phyloP scores from a whole-genome alignment of 2,113 vertebrate genomes.

The Chaetodon auriga region DNA sequence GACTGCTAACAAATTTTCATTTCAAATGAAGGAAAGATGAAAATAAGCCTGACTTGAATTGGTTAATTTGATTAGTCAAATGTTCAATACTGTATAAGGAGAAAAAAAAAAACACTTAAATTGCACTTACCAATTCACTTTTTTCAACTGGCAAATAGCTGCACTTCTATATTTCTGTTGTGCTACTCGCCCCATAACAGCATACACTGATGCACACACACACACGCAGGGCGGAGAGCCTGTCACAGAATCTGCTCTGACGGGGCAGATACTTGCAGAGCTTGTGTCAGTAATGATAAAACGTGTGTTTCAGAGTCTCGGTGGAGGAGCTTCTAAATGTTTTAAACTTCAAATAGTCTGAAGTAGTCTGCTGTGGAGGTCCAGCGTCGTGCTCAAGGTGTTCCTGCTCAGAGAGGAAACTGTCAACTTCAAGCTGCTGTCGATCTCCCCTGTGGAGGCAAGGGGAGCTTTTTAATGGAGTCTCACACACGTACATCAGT shows the following conservation, averaged over 20 bases:
- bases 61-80: constrained; percentile 10
- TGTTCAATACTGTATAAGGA: constrained; percentile 22
- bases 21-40: constrained; percentile 8
- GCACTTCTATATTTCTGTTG: neutral
- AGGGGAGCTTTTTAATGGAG: constrained; percentile 13
- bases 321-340: constrained; percentile 11
- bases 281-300: constrained; percentile 28
- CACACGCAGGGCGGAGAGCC: constrained; percentile 8
- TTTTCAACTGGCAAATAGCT: neutral
- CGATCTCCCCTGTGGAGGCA: neutral
- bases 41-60: constrained; percentile 28
- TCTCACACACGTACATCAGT: neutral
- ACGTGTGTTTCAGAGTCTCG: constrained; percentile 20
- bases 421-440: constrained; percentile 10
- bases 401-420: constrained; percentile 21
- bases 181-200: neutral
- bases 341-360: constrained; percentile 11
- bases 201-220: neutral
- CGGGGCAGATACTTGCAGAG: constrained; percentile 53
- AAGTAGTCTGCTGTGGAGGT: constrained; percentile 3
- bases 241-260: constrained; percentile 32
- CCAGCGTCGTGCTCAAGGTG: neutral
- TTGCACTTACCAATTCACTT: neutral
- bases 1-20: constrained; percentile 24
- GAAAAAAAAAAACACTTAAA: neutral